Percentiles rank a stretch among this genome's conserved stretches.
Conservation (phyloP, 2,888 invertebrate species). For the Malthinus seriepunctatus region DNA sequence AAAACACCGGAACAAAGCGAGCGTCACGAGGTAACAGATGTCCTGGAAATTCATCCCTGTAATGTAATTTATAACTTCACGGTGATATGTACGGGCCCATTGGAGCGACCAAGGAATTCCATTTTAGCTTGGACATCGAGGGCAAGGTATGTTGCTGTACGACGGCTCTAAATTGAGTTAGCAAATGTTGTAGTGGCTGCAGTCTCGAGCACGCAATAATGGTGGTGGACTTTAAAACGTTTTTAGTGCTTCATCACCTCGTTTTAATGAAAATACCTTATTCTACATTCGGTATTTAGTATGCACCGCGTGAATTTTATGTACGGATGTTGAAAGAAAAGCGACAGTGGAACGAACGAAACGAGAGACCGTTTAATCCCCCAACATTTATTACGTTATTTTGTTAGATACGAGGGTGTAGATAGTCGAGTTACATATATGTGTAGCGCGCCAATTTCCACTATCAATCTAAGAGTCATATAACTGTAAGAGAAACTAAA, state of each 20-base stretch:
- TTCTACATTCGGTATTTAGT: constrained; percentile 37
- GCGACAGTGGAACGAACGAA: constrained; percentile 1
- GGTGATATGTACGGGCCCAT: constrained; percentile 35
- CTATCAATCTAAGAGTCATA: constrained; percentile 29
- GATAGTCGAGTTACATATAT: constrained; percentile 14
- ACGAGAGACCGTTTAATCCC: neutral
- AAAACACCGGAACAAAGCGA: constrained; percentile 32
- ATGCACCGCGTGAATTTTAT: constrained; percentile 31
- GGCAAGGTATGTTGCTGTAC: constrained; percentile 41
- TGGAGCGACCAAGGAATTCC: constrained; percentile 42
- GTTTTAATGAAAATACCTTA: constrained; percentile 53
- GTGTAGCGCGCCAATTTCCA: constrained; percentile 23
- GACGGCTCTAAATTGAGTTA: constrained; percentile 52
- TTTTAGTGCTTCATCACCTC: constrained; percentile 51
- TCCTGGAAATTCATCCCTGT: constrained; percentile 40
- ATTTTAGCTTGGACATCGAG: constrained; percentile 40
- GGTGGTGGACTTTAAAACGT: constrained; percentile 38
- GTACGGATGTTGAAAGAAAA: constrained; percentile 6
- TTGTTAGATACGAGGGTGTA: constrained; percentile 20
- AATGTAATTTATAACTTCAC: constrained; percentile 44
- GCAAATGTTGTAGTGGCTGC: constrained; percentile 50
- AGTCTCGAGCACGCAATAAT: constrained; percentile 48
- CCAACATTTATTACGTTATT: constrained; percentile 25
- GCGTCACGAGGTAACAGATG: constrained; percentile 40
- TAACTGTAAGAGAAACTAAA: constrained; percentile 24